Conservation (phyloP, 2,888 invertebrate genomes). For the Orchesella flavescens region DNA sequence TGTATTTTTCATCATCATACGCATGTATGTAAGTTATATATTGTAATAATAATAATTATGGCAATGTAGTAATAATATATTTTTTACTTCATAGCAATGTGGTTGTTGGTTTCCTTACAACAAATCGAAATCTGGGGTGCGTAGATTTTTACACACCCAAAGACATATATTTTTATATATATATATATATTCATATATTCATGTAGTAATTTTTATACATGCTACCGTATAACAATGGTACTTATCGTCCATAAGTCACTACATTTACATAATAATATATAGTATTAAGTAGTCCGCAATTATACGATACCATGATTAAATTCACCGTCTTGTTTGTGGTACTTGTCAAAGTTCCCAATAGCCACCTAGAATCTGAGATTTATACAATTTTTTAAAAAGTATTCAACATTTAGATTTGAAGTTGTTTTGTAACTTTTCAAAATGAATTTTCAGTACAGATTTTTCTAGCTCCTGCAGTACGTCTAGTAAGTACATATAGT, state of each 20-base stretch:
- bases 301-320: too few species aligned
- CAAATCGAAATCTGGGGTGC: neutral
- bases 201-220: neutral
- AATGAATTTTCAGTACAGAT: constrained; percentile 2
- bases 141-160: neutral
- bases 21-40: constrained; percentile 7
- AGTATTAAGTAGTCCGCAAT: too few species aligned
- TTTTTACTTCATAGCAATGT: constrained; percentile 2
- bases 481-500: neutral
- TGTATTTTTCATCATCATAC: constrained; percentile 23
- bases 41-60: neutral
- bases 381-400: too few species aligned
- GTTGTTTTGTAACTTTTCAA: too few species aligned
- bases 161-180: neutral
- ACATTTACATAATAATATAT: too few species aligned
- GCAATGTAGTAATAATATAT: constrained; percentile 9
- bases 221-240: constrained; percentile 14
- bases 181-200: too few species aligned
- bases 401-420: too few species aligned
- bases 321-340: too few species aligned
- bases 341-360: too few species aligned
- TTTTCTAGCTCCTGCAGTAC: constrained; percentile 14
- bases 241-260: too few species aligned
- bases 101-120: neutral
- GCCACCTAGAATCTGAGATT: too few species aligned